Conservation (phyloP, 1,140 invertebrate species). For the Diabrotica undecimpunctata region DNA sequence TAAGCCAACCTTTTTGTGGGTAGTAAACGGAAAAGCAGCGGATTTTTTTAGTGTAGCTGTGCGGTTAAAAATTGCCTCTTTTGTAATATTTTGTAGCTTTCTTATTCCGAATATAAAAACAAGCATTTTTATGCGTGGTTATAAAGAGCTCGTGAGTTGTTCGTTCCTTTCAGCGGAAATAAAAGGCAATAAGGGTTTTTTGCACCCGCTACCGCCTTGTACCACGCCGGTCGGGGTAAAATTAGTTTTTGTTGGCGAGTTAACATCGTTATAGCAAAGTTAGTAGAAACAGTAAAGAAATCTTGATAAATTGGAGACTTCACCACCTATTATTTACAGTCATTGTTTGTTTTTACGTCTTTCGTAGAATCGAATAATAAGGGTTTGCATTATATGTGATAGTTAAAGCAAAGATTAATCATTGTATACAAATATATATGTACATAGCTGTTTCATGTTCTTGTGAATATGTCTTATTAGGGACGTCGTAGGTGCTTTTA, state of each 20-base stretch:
- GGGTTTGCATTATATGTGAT: no score
- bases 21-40: no score
- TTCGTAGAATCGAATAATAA: not conserved
- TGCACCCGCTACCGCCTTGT: not conserved
- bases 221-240: not conserved
- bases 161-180: not conserved
- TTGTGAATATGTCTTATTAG: no score
- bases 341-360: not conserved
- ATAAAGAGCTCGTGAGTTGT: not conserved
- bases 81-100: not conserved
- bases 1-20: no score
- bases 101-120: not conserved
- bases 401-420: no score
- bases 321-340: not conserved
- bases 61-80: not conserved
- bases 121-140: not conserved
- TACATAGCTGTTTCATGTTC: no score
- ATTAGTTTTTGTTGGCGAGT: constrained; percentile 8
- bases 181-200: constrained; percentile 1
- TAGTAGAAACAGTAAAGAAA: constrained; percentile 8
- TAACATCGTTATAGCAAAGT: constrained; percentile 10
- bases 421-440: no score
- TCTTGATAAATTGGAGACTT: constrained; percentile 10
- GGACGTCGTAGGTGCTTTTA: no score
- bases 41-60: not conserved